phyloP scores from a whole-genome alignment of 1,140 invertebrate species.

The Dreissena rostriformis region DNA sequence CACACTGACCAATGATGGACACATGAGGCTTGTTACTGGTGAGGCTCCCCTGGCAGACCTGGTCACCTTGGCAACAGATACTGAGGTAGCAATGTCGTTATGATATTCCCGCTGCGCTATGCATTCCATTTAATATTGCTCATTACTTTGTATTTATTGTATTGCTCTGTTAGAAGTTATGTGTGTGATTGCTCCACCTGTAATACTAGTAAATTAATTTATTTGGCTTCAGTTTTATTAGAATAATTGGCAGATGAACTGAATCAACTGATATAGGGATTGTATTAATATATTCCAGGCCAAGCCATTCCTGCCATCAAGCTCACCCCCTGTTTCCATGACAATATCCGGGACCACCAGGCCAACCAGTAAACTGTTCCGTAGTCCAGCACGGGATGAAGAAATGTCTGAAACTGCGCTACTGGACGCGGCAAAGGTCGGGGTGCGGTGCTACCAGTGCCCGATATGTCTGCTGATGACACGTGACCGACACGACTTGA shows the following conservation, averaged over 20 bases:
- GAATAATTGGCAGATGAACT: not conserved
- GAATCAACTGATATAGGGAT: not conserved
- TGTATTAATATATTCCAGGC: not conserved
- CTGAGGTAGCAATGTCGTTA: too few species aligned
- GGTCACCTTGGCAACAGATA: too few species aligned
- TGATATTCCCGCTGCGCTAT: too few species aligned
- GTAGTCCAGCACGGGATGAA: conserved; percentile 27
- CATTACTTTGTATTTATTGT: too few species aligned
- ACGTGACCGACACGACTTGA: conserved; percentile 45
- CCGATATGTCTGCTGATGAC: conserved; percentile 13
- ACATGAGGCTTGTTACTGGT: too few species aligned
- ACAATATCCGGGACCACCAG: not conserved
- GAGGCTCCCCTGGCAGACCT: too few species aligned
- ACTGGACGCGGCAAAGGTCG: conserved; percentile 19
- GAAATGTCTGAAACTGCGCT: conserved; percentile 8
- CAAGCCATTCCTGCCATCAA: not conserved
- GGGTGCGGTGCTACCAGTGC: conserved; percentile 32
- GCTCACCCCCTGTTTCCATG: too few species aligned
- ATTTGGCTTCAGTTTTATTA: not conserved
- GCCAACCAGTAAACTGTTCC: conserved; percentile 19
- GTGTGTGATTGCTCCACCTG: not conserved
- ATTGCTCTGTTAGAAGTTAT: too few species aligned
- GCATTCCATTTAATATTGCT: too few species aligned
- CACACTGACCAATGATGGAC: too few species aligned
- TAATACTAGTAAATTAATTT: not conserved